Percentiles rank a stretch among this genome's conserved stretches.
Conservation (phyloP, 1,140 invertebrate species). For the Odontomachus brunneus region DNA sequence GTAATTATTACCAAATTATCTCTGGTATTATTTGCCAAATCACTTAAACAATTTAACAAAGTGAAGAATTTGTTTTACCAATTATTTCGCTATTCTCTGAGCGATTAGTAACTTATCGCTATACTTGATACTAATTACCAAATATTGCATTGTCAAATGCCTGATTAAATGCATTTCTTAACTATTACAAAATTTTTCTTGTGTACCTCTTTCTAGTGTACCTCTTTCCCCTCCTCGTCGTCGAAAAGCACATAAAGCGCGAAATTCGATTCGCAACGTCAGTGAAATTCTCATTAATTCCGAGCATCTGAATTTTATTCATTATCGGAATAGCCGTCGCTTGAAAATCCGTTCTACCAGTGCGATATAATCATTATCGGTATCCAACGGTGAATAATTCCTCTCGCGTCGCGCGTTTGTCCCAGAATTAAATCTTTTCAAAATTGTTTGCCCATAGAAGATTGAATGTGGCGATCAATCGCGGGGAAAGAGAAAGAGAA, state of each 20-base stretch:
- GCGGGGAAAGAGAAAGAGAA: not conserved
- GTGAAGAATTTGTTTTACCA: too few relatives aligned
- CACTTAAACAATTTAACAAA: too few relatives aligned
- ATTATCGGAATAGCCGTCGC: slow-evolving; percentile 22
- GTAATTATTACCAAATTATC: too few relatives aligned
- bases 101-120: too few relatives aligned
- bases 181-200: too few relatives aligned
- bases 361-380: slow-evolving; percentile 44
- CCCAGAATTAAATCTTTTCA: slow-evolving; percentile 26
- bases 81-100: too few relatives aligned
- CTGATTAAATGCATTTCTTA: too few relatives aligned
- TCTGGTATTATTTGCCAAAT: too few relatives aligned
- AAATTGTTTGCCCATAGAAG: slow-evolving; percentile 27
- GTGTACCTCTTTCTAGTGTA: too few relatives aligned
- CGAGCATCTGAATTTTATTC: slow-evolving; percentile 39
- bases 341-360: slow-evolving; percentile 22
- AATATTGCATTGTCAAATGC: too few relatives aligned
- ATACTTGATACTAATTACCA: too few relatives aligned
- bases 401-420: slow-evolving; percentile 13
- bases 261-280: not conserved
- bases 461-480: slow-evolving; percentile 31
- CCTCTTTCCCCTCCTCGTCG: not conserved
- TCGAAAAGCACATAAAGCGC: slow-evolving; percentile 1
- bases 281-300: slow-evolving; percentile 37
- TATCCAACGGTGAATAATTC: slow-evolving; percentile 33